Percentiles rank a stretch among this genome's conserved stretches.
These are phyloP conservation scores for Ficedula albicollis DNA, from an alignment of 2,797 vertebrate genomes.

Conservation along the genomic window DNA sequence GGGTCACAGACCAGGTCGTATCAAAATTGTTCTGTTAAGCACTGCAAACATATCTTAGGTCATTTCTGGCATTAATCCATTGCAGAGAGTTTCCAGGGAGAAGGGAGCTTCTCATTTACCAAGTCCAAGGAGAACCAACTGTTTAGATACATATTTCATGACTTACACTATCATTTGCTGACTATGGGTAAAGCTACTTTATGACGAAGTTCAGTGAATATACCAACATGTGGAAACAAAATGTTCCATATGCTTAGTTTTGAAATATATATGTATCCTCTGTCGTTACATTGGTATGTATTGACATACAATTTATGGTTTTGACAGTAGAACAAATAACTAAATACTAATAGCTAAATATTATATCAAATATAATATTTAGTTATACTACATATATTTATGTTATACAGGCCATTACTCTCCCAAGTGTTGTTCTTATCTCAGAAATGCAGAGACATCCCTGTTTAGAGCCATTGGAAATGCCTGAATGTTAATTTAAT, in stretches of 20 bases:
- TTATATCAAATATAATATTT: neutral
- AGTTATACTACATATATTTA: neutral
- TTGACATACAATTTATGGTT: neutral
- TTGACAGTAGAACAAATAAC: neutral
- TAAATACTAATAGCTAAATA: neutral
- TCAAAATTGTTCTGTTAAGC: neutral
- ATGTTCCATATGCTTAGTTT: neutral
- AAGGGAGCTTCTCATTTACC: constrained; percentile 38
- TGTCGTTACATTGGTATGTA: neutral
- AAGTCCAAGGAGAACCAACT: constrained; percentile 28
- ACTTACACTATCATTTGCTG: constrained; percentile 1
- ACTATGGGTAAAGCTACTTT: neutral
- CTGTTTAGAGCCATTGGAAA: neutral
- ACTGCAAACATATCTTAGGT: constrained; percentile 35
- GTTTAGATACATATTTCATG: neutral
- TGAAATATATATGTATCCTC: neutral
- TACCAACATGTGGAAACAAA: neutral
- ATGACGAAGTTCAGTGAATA: neutral
- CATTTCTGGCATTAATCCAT: constrained; percentile 19
- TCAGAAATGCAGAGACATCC: neutral
- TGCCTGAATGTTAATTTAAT: neutral
- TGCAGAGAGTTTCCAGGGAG: constrained; percentile 34
- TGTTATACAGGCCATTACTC: neutral
- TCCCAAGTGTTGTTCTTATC: neutral
- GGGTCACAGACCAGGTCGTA: constrained; percentile 6